A percentile compares a stretch with the other conserved stretches of the same genome.
phyloP scores from a whole-genome alignment of 2,888 invertebrate species.

The Therioaphis trifolii region DNA sequence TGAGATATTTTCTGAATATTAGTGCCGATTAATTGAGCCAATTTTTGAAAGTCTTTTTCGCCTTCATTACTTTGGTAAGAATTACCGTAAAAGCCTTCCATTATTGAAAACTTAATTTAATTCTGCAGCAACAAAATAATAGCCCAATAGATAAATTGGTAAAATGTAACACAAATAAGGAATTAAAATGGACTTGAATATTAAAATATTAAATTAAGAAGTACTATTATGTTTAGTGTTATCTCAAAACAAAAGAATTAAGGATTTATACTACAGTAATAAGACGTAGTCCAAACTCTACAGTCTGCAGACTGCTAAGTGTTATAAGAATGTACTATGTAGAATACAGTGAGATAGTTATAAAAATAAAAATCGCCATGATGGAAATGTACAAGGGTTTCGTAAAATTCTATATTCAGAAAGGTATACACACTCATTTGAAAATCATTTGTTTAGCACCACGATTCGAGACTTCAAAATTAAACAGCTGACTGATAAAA shows the following conservation, averaged over 20 bases:
- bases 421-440: too few relatives aligned
- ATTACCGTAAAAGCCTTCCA: constrained; percentile 68
- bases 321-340: too few relatives aligned
- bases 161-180: not conserved
- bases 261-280: not conserved
- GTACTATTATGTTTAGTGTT: not conserved
- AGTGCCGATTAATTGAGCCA: constrained; percentile 84
- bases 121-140: not conserved
- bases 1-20: constrained; percentile 96
- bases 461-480: too few relatives aligned
- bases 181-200: not conserved
- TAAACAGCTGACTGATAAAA: too few relatives aligned
- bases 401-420: too few relatives aligned
- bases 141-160: not conserved
- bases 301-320: too few relatives aligned
- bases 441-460: too few relatives aligned
- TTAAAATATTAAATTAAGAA: not conserved
- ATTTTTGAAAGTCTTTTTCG: constrained; percentile 81
- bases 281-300: not conserved
- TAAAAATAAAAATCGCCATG: constrained; percentile 7
- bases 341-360: not conserved
- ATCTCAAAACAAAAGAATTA: constrained; percentile 41
- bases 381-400: not conserved
- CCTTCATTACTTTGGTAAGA: constrained; percentile 68
- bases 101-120: not conserved